These are phyloP conservation scores for Ferrisia virgata DNA, from an alignment of 2,888 invertebrate genomes.

Conservation along the genomic window DNA sequence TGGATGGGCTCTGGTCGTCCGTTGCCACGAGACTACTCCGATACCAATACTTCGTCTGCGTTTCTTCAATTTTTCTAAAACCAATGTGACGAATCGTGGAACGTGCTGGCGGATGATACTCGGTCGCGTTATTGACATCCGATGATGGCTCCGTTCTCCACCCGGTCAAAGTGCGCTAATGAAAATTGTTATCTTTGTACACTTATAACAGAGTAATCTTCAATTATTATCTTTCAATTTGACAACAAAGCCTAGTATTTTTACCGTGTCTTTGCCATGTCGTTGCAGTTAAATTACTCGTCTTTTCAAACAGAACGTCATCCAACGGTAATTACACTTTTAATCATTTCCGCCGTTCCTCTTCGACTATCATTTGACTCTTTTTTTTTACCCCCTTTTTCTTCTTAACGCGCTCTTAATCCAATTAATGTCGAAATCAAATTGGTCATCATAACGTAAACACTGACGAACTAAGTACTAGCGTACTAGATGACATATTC, in stretches of 20 bases:
- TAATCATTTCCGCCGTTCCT: conserved; percentile 34
- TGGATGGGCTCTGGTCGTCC: conserved; percentile 43
- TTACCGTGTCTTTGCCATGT: conserved; percentile 10
- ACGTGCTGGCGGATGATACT: conserved; percentile 47
- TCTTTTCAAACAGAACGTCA: conserved; percentile 41
- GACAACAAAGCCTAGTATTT: conserved; percentile 9
- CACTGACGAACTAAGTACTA: not conserved
- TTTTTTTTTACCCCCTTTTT: not conserved
- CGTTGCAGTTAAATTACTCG: conserved; percentile 2
- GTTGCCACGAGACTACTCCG: conserved; percentile 45
- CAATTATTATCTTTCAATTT: conserved; percentile 45
- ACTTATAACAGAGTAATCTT: conserved; percentile 39
- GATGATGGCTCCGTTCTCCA: conserved; percentile 23
- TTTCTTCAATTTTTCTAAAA: conserved; percentile 48
- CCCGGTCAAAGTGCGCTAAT: conserved; percentile 44
- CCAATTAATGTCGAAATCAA: conserved; percentile 35
- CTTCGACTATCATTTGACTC: not conserved
- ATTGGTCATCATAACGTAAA: conserved; percentile 31
- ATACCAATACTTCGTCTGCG: conserved; percentile 38
- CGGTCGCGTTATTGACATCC: conserved; percentile 44
- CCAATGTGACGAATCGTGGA: conserved; percentile 49
- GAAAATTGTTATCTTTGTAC: conserved; percentile 40
- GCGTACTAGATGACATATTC: not conserved
- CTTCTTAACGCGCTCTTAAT: conserved; percentile 29
- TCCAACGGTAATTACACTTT: conserved; percentile 33